phyloP scores from a whole-genome alignment of 2,113 vertebrate genomes.

The Arothron firmamentum region DNA sequence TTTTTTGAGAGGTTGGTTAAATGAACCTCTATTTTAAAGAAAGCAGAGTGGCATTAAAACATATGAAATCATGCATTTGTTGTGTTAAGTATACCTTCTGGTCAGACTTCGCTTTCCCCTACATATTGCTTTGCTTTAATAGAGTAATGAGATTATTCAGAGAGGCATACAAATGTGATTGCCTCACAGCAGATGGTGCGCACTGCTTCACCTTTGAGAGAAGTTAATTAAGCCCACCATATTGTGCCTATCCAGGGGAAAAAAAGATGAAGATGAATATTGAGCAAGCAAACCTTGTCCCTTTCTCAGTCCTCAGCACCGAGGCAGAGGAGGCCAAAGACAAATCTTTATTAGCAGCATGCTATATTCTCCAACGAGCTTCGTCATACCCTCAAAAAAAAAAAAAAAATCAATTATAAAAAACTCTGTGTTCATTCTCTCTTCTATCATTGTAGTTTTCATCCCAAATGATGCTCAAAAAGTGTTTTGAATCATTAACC shows the following conservation, averaged over 20 bases:
- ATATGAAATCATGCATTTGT: conserved; percentile 51
- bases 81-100: conserved; percentile 77
- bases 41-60: too few relatives aligned
- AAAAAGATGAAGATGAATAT: conserved; percentile 96
- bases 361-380: conserved; percentile 84
- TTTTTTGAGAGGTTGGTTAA: too few relatives aligned
- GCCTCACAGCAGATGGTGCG: conserved; percentile 99
- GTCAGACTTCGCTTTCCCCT: conserved; percentile 36
- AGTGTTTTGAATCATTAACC: conserved; percentile 1
- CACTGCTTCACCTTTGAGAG: conserved; percentile 99
- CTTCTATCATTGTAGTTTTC: background rate
- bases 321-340: conserved; percentile 91
- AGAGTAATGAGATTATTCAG: conserved; percentile 95
- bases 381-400: conserved; percentile 89
- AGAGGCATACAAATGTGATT: conserved; percentile 96
- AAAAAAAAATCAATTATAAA: conserved; percentile 81
- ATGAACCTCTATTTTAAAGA: too few relatives aligned
- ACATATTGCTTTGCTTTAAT: conserved; percentile 62
- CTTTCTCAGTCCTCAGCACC: conserved; percentile 85
- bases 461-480: conserved; percentile 9
- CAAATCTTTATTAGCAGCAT: conserved; percentile 92
- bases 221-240: conserved; percentile 99
- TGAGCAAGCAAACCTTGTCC: conserved; percentile 92
- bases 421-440: conserved; percentile 69
- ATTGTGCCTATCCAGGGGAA: conserved; percentile 96